Evolutionary conservation across 35 echinoderm and acorn worm species (phyloP), one percentile per base, ranked within the genome.

Genomic region (Eucidaris tribuloides): DNA sequence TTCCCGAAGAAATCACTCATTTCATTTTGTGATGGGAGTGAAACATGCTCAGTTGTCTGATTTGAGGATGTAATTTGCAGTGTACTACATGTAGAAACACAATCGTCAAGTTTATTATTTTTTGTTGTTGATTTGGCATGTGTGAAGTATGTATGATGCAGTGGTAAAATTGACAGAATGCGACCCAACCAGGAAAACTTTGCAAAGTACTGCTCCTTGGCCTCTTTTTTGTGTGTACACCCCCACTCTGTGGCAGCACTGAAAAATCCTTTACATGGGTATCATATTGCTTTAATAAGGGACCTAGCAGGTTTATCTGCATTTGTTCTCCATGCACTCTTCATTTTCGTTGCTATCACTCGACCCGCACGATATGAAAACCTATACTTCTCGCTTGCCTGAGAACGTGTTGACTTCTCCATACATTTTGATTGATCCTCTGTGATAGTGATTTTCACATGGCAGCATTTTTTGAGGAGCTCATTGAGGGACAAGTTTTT

Each of bases 271-370:
- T 70, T 42, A 13, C 38, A 28, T 35, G 81, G 81, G 45, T 83
- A 83, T n/a, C 81, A 83, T 19, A 83, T 62, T 4, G 3, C 19
- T 44, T 63, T 9, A 15, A 83, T 62, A 2, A 83, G 23, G 55
- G 60, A 83, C 35, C 14, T 29, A 15, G 81, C n/a, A 42, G 81
- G 81, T 42, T 83, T 32, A 40, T 83, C 81, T 35, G 81, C 24
- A 42, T 83, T 83, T 42, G 81, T 83, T 22, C 41, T 39, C n/a
- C 57, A 62, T 35, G 54, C 81, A 65, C 31, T 66, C 32, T 66
- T 62, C 60, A 83, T 62, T 62, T 83, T 83, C 5, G 81, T 65
- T 66, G 81, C 60, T 41, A 59, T 83, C 0, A 62, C 65, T 23
- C 81, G 14, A 14, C 81, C 81, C 5, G 81, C 55, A 20, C 81